Conservation (phyloP, 1,140 invertebrate genomes). For the Heliconius hermathena region DNA sequence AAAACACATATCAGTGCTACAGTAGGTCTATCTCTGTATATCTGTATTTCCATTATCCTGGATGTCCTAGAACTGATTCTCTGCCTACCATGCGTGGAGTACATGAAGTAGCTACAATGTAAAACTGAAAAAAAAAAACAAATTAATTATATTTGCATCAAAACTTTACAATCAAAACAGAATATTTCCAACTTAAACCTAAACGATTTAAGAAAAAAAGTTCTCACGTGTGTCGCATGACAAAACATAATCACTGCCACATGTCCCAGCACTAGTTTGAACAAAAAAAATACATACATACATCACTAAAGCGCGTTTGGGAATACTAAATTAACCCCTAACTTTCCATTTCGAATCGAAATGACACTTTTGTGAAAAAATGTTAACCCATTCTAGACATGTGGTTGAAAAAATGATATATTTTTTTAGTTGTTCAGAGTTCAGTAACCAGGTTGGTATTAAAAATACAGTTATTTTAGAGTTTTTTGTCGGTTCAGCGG, state of each 20-base stretch:
- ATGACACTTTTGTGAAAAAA: constrained; percentile 74
- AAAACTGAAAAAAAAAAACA: too few species aligned
- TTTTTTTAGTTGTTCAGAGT: constrained; percentile 56
- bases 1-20: too few species aligned
- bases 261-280: constrained; percentile 55
- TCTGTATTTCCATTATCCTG: too few species aligned
- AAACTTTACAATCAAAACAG: constrained; percentile 19
- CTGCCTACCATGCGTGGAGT: too few species aligned
- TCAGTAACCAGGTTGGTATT: constrained; percentile 79
- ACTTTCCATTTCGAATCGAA: constrained; percentile 77
- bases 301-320: constrained; percentile 50
- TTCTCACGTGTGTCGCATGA: constrained; percentile 73
- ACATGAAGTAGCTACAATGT: too few species aligned
- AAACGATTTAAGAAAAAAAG: constrained; percentile 44
- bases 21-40: too few species aligned
- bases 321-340: constrained; percentile 76
- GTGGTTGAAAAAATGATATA: constrained; percentile 58
- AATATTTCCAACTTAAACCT: constrained; percentile 23
- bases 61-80: too few species aligned
- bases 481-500: constrained; percentile 73
- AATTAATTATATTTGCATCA: not conserved
- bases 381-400: constrained; percentile 79
- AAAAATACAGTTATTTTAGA: constrained; percentile 77
- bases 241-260: constrained; percentile 65
- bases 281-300: constrained; percentile 40